Conservation (phyloP, 2,113 vertebrate species). For the Ageneiosus marmoratus region DNA sequence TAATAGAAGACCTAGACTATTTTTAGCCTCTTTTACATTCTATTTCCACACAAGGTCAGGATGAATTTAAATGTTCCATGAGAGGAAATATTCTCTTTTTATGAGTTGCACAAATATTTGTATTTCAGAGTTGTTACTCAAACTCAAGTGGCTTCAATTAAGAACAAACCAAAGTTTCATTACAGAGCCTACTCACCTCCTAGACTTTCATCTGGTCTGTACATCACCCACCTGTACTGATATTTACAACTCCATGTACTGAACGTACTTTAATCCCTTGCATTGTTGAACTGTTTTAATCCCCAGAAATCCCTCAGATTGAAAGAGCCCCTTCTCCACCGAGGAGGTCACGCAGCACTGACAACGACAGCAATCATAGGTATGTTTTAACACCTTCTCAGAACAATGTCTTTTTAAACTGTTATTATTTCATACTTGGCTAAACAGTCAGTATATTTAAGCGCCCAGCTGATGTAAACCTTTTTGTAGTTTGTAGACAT, state of each 20-base stretch:
- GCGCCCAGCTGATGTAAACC: not conserved
- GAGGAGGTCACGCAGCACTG: constrained; percentile 71
- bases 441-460: not conserved
- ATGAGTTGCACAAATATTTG: not conserved
- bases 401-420: not conserved
- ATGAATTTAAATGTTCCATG: not conserved
- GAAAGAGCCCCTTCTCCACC: constrained; percentile 63
- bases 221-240: not conserved
- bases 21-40: not conserved
- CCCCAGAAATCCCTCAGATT: constrained; percentile 69
- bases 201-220: constrained; percentile 64
- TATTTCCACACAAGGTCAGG: not conserved
- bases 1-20: not conserved
- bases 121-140: constrained; percentile 60
- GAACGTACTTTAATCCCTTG: not conserved
- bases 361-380: constrained; percentile 58
- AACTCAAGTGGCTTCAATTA: constrained; percentile 17
- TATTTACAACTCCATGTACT: not conserved
- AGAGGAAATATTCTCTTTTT: not conserved
- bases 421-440: not conserved
- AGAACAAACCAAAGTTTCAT: constrained; percentile 53
- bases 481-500: not conserved
- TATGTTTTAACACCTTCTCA: constrained; percentile 38
- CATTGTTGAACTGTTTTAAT: not conserved
- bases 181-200: constrained; percentile 46